Conservation (phyloP, 2,888 invertebrate species). For the Metopia argyrocephala region DNA sequence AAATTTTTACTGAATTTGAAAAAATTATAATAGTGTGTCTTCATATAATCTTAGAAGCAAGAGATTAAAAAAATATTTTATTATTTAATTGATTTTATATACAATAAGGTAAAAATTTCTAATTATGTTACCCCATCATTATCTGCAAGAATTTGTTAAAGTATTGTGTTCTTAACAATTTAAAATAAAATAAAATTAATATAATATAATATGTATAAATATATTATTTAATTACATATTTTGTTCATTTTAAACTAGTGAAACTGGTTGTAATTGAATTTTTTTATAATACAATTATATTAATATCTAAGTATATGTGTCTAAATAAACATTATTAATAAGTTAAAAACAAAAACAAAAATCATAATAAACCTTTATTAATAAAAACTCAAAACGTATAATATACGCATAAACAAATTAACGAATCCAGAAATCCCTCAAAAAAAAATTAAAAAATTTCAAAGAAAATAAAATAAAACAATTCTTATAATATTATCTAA, state of each 20-base stretch:
- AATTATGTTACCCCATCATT: not conserved
- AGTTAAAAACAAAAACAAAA: not conserved
- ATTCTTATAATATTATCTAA: no score
- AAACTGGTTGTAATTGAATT: conserved; percentile 60
- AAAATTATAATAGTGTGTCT: not conserved
- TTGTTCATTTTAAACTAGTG: conserved; percentile 52
- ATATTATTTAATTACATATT: no score
- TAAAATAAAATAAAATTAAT: conserved; percentile 9
- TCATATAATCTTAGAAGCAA: not conserved
- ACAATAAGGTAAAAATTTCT: no score
- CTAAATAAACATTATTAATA: conserved; percentile 29
- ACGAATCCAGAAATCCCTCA: no score
- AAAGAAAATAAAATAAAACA: no score
- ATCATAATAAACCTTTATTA: not conserved
- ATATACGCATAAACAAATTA: no score
- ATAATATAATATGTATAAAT: no score
- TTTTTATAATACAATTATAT: conserved; percentile 15
- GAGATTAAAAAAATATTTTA: not conserved
- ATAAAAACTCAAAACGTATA: no score
- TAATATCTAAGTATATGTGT: conserved; percentile 44
- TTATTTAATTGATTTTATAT: no score
- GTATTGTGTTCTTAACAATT: not conserved
- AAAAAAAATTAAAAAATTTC: no score
- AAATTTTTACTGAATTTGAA: not conserved
- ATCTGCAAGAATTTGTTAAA: not conserved